Base-by-base conservation (phyloP, 2,797 vertebrate genomes). In the Alosa sapidissima region DNA sequence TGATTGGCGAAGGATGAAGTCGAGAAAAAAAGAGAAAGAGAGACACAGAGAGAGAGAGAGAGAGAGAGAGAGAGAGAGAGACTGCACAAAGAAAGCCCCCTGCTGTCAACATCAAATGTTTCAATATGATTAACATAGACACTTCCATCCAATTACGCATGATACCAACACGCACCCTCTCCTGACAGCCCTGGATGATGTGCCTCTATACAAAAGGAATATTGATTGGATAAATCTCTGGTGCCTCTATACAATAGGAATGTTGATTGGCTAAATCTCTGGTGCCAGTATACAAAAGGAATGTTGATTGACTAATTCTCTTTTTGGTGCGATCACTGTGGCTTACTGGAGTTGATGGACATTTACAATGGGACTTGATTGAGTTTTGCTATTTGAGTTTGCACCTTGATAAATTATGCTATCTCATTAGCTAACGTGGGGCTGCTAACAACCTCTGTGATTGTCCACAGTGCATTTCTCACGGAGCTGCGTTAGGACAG, bases 41-140 rank as follows among this genome's bases (percentile, higher is more conserved):
- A 62, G 21, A 62, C 2, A 28, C 60, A 62, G 62, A 65, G n/a
- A 65, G 62, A 65, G 60, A 62, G 58, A n/a, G 58, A 62, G 58
- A 62, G 62, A 62, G 81, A 86, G 55, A 84, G 83, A 81, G 78
- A 55, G 55, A 65, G 62, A 65, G 62, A 65, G 8, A 65, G n/a
- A 65, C 1, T 10, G 85, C 24, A 68, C 62, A 68, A 68, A 88
- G 87, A 78, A 82, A 85, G 28, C 62, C 62, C 62, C 62, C 62
- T 68, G 62, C 24, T 10, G 62, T 68, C 24, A 68, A 68, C 62
- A 68, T 68, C 62, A 68, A 68, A 33, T 68, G n/a, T 68, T 68
- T 68, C 62, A 68, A 33, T 2, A 33, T 68, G 28, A 68, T 68
- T 68, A 68, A 21, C 24, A 33, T 62, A 68, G 62, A 68, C 62